Evolutionary conservation across 2,113 vertebrate genomes (phyloP), one percentile per base, ranked within the genome.

Genomic region (Nesogale talazaci): DNA sequence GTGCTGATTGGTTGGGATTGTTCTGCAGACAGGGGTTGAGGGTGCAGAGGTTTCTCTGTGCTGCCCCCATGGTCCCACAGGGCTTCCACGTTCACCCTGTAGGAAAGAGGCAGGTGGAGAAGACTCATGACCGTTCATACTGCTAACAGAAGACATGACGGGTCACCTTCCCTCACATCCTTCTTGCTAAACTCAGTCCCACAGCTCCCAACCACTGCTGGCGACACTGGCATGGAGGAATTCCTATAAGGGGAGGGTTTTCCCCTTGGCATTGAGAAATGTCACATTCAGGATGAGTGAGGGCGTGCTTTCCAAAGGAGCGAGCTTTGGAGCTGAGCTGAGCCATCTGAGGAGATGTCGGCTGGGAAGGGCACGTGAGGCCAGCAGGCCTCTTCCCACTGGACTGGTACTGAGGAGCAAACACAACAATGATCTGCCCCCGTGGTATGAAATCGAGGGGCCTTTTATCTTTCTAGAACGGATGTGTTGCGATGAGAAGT

Each of bases 281-380:
- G 65, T 78, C 14, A 90, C 67, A 40, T 83, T 12, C 12, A 25
- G 25, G 27, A 36, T 65, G 52, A 79, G 1, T 83, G 29, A 63
- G 67, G 65, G 61, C 81, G 40, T 36, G 7, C 76, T 79, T 96
- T 59, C 17, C 25, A 31, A 76, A 88, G 36, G 83, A 90, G 75
- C 27, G 23, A 27, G 63, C 36, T 46, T 92, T 52, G 10, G 46
- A 52, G 46, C 46, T 52, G 46, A 52, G 46, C 46, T 52, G 46
- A 52, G 46, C 46, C 46, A 52, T 5, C 46, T 52, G 10, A 52
- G 46, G 9, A 52, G 46, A 52, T 52, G 10, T 52, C 9, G 42
- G 42, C 42, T 10, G 5, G 42, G 42, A 46, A 46, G 42, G 5
- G 10, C 42, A 79, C 82, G 34, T 91, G 27, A 88, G 38, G 17